Conservation (phyloP, 2,113 vertebrate species). For the Sylvietta virens region DNA sequence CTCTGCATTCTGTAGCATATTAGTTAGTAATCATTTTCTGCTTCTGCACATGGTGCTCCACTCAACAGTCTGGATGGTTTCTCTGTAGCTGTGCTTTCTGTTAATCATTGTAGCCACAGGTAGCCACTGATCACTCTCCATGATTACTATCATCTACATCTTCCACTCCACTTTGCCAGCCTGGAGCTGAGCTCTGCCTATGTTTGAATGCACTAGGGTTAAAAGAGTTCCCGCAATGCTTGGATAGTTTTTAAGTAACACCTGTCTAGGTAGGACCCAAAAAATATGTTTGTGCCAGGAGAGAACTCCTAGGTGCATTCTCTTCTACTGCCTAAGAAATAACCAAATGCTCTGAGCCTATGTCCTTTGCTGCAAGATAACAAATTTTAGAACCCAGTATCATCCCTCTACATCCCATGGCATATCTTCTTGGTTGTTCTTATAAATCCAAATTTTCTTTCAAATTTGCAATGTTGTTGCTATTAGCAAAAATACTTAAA, state of each 20-base stretch:
- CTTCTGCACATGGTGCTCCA: background rate
- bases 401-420: fast-evolving
- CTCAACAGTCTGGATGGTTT: background rate
- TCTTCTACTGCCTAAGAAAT: background rate
- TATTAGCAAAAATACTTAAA: background rate
- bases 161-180: background rate
- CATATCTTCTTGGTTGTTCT: background rate
- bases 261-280: background rate
- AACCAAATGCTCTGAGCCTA: fast-evolving
- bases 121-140: background rate
- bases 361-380: background rate
- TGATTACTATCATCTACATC: background rate
- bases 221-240: background rate
- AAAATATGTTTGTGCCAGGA: background rate
- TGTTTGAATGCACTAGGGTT: background rate
- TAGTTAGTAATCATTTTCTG: background rate
- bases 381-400: background rate
- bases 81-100: background rate
- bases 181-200: background rate
- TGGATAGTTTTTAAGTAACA: background rate
- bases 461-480: fast-evolving
- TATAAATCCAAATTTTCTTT: background rate
- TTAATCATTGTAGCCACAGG: background rate
- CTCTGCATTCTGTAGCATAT: background rate
- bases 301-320: background rate